phyloP scores from a whole-genome alignment of 2,113 vertebrate species.

The Columbina picui region DNA sequence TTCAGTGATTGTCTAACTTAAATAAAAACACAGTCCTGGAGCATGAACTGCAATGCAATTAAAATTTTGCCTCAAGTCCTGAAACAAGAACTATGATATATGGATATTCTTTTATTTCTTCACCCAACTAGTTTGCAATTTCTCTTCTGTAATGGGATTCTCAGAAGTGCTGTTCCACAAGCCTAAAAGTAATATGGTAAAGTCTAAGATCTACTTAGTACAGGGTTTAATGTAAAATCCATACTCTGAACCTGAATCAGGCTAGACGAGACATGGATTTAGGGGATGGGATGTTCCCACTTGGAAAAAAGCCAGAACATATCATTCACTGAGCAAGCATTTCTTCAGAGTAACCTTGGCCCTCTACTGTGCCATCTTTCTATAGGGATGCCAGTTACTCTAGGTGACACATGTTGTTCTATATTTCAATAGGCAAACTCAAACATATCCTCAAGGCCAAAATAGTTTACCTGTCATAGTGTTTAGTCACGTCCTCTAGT shows the following conservation, averaged over 20 bases:
- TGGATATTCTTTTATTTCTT: background rate
- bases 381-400: fast-evolving
- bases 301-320: background rate
- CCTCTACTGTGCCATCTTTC: background rate
- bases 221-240: background rate
- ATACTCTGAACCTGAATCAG: background rate
- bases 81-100: background rate
- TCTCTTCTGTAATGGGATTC: background rate
- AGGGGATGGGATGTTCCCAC: background rate
- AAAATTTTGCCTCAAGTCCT: background rate
- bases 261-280: background rate
- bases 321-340: background rate
- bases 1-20: background rate
- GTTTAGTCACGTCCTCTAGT: background rate
- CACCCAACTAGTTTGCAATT: background rate
- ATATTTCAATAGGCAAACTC: background rate
- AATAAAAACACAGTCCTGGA: background rate
- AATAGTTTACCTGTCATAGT: background rate
- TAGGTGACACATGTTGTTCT: background rate
- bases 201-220: background rate
- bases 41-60: background rate
- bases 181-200: background rate
- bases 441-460: background rate
- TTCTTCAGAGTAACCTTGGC: background rate
- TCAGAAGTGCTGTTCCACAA: background rate